Percentiles rank a stretch among this genome's conserved stretches.
phyloP scores from a whole-genome alignment of 92 coral and sea anemone genomes.

The Parazoanthus swiftii region DNA sequence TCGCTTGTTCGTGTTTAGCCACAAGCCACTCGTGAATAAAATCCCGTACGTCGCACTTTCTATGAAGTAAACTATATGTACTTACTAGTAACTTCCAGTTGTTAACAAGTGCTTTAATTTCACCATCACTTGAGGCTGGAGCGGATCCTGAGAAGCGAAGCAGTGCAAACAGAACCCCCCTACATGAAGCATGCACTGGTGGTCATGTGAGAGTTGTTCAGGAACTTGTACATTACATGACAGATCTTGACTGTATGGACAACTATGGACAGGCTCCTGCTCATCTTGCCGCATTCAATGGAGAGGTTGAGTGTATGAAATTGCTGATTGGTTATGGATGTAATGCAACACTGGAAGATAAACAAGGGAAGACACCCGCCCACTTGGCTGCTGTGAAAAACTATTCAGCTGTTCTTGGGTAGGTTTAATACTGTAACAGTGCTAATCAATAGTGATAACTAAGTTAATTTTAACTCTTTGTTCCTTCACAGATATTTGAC shows the following conservation, averaged over 20 bases:
- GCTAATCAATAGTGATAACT: no score
- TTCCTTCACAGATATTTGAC: no score
- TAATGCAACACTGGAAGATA: slow-evolving; percentile 70
- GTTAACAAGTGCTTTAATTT: neutral
- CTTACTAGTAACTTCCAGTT: no score
- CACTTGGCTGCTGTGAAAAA: slow-evolving; percentile 88
- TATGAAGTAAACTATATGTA: no score
- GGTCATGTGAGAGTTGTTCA: slow-evolving; percentile 71
- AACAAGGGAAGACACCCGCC: slow-evolving; percentile 83
- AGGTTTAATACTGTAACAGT: neutral
- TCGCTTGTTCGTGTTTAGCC: no score
- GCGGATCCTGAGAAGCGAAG: slow-evolving; percentile 80
- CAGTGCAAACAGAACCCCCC: slow-evolving; percentile 82
- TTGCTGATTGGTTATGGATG: slow-evolving; percentile 73
- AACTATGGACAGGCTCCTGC: slow-evolving; percentile 89
- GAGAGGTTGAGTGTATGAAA: slow-evolving; percentile 85
- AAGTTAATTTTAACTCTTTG: no score
- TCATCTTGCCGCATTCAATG: slow-evolving; percentile 94
- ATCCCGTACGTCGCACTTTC: no score
- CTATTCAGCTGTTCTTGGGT: slow-evolving; percentile 79
- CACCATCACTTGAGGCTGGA: slow-evolving; percentile 67
- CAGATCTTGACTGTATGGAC: slow-evolving; percentile 71
- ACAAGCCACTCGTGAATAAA: no score
- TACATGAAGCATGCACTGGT: slow-evolving; percentile 97
- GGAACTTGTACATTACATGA: slow-evolving; percentile 70